Conservation (phyloP, 2,888 invertebrate species). For the Rhabditophanes sp. region DNA sequence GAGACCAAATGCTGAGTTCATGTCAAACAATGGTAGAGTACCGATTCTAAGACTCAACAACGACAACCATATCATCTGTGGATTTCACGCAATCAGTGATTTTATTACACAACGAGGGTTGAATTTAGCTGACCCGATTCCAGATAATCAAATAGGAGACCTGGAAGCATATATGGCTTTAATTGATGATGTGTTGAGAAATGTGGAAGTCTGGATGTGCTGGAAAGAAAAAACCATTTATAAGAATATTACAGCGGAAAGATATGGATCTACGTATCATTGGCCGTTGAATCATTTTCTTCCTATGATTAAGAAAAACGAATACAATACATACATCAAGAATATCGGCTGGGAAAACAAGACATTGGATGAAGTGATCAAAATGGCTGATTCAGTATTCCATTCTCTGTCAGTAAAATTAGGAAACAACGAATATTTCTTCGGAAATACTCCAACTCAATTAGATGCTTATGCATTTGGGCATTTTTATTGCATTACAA, state of each 20-base stretch:
- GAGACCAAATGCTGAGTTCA: constrained; percentile 77
- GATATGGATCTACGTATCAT: constrained; percentile 75
- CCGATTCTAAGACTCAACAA: constrained; percentile 80
- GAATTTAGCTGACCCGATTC: constrained; percentile 3
- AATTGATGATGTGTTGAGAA: constrained; percentile 62
- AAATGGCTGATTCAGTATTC: constrained; percentile 66
- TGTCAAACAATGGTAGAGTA: constrained; percentile 70
- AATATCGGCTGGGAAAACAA: constrained; percentile 66
- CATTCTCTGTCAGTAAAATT: constrained; percentile 68
- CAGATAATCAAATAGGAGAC: constrained; percentile 65
- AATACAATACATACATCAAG: constrained; percentile 56
- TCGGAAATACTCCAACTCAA: constrained; percentile 55
- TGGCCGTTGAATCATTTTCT: constrained; percentile 75
- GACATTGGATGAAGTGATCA: constrained; percentile 47
- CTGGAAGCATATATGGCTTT: constrained; percentile 82
- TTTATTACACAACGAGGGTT: constrained; percentile 66
- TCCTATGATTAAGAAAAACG: constrained; percentile 59
- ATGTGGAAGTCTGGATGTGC: constrained; percentile 69
- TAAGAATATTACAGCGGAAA: constrained; percentile 58
- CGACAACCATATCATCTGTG: constrained; percentile 70
- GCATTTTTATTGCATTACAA: constrained; percentile 81
- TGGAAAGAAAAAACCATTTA: constrained; percentile 69
- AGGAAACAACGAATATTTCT: constrained; percentile 63
- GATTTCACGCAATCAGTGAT: constrained; percentile 74
- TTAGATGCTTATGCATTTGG: constrained; percentile 82